phyloP scores from a whole-genome alignment of 2,888 invertebrate species.

The Tuberolachnus salignus region DNA sequence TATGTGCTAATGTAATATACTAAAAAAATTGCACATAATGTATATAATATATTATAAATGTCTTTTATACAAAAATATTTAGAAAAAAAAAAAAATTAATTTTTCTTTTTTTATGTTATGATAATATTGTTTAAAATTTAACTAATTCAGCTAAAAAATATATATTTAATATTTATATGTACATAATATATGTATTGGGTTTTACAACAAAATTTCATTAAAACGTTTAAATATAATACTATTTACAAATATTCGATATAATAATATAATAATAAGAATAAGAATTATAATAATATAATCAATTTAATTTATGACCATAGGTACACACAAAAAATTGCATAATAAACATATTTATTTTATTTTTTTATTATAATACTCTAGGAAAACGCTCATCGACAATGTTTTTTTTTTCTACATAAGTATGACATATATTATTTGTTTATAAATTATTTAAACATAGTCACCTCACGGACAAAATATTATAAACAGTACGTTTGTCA shows the following conservation, averaged over 20 bases:
- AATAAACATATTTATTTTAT: constrained; percentile 2
- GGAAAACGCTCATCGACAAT: constrained; percentile 37
- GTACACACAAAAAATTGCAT: constrained; percentile 3
- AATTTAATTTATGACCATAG: constrained; percentile 8
- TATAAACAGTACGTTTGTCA: too few species aligned
- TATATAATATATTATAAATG: constrained; percentile 39
- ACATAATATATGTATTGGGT: neutral
- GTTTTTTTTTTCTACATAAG: constrained; percentile 30
- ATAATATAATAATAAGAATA: too few species aligned
- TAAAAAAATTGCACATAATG: constrained; percentile 53
- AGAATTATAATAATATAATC: constrained; percentile 34
- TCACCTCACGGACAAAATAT: constrained; percentile 25
- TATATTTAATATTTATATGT: constrained; percentile 16
- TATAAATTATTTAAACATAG: too few species aligned
- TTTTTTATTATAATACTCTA: constrained; percentile 34
- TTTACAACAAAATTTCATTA: constrained; percentile 48
- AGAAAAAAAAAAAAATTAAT: constrained; percentile 43
- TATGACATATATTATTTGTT: constrained; percentile 3
- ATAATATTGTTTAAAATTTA: constrained; percentile 43
- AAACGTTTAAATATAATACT: constrained; percentile 14
- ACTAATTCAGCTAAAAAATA: constrained; percentile 46
- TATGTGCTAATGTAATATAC: constrained; percentile 50
- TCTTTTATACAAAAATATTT: constrained; percentile 54
- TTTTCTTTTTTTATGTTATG: constrained; percentile 2
- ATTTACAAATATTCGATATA: neutral